A percentile compares a stretch with the other conserved stretches of the same genome.
phyloP scores from a whole-genome alignment of 2,888 invertebrate species.

The Tetrapedia diversipes region DNA sequence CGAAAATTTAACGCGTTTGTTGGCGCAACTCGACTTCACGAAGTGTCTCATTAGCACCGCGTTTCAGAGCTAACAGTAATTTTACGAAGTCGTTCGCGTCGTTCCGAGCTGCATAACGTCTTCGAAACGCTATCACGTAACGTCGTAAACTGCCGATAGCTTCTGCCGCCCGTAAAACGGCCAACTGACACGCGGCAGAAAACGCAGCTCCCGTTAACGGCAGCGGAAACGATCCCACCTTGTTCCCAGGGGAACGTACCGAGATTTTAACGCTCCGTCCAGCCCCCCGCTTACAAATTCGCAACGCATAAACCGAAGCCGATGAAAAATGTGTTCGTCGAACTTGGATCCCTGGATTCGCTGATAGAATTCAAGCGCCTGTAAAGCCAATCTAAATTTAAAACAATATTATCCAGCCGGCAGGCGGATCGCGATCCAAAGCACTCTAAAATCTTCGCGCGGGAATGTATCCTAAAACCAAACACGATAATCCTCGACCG shows the following conservation, averaged over 20 bases:
- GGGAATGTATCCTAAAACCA: background rate
- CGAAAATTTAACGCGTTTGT: background rate
- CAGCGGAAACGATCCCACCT: slow-evolving; percentile 33
- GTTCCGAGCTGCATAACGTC: slow-evolving; percentile 56
- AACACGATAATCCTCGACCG: background rate
- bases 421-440: background rate
- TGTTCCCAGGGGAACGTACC: background rate
- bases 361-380: background rate
- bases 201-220: slow-evolving; percentile 32
- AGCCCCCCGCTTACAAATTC: background rate
- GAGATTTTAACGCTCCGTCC: background rate
- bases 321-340: background rate
- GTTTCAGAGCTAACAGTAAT: slow-evolving; percentile 30
- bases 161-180: slow-evolving; percentile 56
- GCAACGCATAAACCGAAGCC: background rate
- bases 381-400: background rate
- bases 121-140: slow-evolving; percentile 49
- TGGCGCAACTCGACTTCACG: background rate
- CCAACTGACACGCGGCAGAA: slow-evolving; percentile 53
- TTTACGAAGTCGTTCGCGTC: slow-evolving; percentile 42
- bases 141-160: slow-evolving; percentile 55
- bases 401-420: background rate
- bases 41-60: slow-evolving; percentile 40
- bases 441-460: background rate
- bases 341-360: background rate